phyloP scores from a whole-genome alignment of 2,888 invertebrate genomes.

The Brassicogethes aeneus region DNA sequence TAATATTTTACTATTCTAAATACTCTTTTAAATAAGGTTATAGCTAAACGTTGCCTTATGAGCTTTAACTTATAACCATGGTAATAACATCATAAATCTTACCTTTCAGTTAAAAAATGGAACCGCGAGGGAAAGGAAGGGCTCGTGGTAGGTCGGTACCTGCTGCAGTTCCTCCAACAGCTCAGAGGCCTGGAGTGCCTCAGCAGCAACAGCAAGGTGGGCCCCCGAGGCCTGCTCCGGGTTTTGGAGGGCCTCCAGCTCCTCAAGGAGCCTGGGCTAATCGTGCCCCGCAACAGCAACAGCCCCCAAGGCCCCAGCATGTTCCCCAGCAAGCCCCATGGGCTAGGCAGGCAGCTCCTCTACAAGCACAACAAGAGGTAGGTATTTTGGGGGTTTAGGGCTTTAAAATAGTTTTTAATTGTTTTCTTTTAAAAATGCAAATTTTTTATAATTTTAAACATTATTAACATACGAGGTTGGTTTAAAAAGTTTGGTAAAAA shows the following conservation, averaged over 20 bases:
- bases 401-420: too few species aligned
- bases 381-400: too few species aligned
- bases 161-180: conserved; percentile 12
- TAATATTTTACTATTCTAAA: too few species aligned
- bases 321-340: conserved; percentile 13
- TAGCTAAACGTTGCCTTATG: too few species aligned
- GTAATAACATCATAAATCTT: too few species aligned
- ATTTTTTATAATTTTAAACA: too few species aligned
- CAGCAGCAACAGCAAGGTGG: conserved; percentile 10
- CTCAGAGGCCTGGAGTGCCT: background rate
- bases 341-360: conserved; percentile 13
- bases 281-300: conserved; percentile 21
- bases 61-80: too few species aligned
- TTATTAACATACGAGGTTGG: too few species aligned
- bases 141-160: conserved; percentile 29
- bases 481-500: too few species aligned
- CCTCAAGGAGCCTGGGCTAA: conserved; percentile 18
- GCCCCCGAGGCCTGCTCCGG: conserved; percentile 6
- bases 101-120: conserved; percentile 17
- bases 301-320: conserved; percentile 15
- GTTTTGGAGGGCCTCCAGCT: background rate
- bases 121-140: conserved; percentile 34
- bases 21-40: too few species aligned
- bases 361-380: too few species aligned
- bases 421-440: too few species aligned